Conservation (phyloP, 2,113 vertebrate genomes). For the Dipodomys stephensi region DNA sequence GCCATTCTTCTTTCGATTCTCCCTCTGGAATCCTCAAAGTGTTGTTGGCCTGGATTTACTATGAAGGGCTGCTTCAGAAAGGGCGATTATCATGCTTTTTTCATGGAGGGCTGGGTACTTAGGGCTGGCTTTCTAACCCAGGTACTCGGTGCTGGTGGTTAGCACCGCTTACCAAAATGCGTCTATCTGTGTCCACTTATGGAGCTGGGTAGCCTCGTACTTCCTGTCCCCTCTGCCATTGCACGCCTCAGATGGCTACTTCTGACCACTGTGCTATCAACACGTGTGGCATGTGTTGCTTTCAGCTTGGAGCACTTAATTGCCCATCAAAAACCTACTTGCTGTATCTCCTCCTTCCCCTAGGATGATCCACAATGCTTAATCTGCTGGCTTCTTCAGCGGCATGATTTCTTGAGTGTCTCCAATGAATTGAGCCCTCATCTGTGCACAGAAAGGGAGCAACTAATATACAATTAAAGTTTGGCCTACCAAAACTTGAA, state of each 20-base stretch:
- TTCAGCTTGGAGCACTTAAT: neutral
- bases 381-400: neutral
- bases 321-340: neutral
- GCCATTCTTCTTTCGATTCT: neutral
- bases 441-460: neutral
- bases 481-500: neutral
- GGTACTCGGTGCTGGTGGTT: neutral
- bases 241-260: neutral
- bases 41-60: neutral
- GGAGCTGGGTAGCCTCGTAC: neutral
- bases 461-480: neutral
- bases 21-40: neutral
- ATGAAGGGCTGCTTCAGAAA: neutral
- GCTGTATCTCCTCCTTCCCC: neutral
- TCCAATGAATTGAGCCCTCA: neutral
- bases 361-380: neutral
- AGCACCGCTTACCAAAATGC: neutral
- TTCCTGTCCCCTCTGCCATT: neutral
- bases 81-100: neutral
- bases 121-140: neutral
- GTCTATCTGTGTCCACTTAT: neutral
- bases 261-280: neutral
- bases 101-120: neutral
- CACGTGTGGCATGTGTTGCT: neutral
- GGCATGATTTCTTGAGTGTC: neutral